Evolutionary conservation across 2,113 vertebrate genomes (phyloP).

Genomic region (Xerus inauris): DNA sequence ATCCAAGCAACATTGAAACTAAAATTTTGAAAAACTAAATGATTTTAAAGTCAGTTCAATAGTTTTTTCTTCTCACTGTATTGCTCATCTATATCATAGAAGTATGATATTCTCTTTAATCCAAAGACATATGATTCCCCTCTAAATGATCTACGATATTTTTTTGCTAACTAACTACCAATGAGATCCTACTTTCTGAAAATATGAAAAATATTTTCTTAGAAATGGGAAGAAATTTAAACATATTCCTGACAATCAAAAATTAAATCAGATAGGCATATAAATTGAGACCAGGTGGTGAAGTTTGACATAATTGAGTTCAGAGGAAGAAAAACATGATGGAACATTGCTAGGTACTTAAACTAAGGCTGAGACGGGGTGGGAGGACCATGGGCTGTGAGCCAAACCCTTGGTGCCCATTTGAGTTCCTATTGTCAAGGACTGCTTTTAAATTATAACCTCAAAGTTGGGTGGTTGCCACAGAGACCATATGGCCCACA

Average conservation of each 20-base stretch:
- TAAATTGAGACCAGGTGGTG: background rate
- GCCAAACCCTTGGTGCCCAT: background rate
- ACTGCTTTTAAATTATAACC: background rate
- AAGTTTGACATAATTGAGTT: background rate
- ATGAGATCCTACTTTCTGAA: constrained; percentile 3
- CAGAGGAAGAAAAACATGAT: background rate
- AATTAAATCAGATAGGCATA: background rate
- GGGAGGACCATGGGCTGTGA: too few relatives aligned
- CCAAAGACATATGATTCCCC: background rate
- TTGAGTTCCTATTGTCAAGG: background rate
- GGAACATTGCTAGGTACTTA: background rate
- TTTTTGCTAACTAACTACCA: constrained; percentile 32
- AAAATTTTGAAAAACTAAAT: constrained; percentile 35
- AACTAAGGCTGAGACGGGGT: background rate
- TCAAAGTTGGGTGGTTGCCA: background rate
- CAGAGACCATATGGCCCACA: background rate
- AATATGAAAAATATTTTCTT: constrained; percentile 36
- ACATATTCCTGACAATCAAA: background rate
- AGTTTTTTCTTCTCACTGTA: background rate
- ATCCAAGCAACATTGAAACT: background rate
- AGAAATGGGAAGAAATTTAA: constrained; percentile 28
- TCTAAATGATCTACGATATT: constrained; percentile 38
- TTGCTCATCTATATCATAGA: background rate
- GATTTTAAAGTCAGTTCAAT: constrained; percentile 38
- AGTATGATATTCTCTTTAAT: background rate